A percentile compares a stretch with the other conserved stretches of the same genome.
Evolutionary conservation across 2,888 invertebrate genomes (phyloP).

Genomic region (Polylopha cassiicola): DNA sequence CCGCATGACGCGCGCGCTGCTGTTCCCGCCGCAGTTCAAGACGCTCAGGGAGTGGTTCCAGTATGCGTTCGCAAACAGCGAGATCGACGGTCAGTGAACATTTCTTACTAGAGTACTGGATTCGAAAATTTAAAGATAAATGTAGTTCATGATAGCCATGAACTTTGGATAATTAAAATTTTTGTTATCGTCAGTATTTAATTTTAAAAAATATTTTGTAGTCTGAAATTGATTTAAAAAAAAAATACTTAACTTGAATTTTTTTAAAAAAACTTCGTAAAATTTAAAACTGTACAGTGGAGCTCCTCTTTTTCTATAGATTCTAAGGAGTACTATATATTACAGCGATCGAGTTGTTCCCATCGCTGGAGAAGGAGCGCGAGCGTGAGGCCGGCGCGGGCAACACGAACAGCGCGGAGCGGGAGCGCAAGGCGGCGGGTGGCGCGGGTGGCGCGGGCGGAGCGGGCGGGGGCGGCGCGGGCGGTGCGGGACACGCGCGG

Average conservation of each 20-base stretch:
- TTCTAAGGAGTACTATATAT: neutral
- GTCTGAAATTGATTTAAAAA: too few relatives aligned
- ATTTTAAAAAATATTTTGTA: too few relatives aligned
- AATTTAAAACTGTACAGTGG: too few relatives aligned
- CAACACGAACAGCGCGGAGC: slow-evolving; percentile 67
- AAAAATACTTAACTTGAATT: too few relatives aligned
- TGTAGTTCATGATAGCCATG: too few relatives aligned
- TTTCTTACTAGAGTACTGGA: too few relatives aligned
- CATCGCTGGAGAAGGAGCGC: slow-evolving; percentile 88
- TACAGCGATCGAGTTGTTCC: slow-evolving; percentile 92
- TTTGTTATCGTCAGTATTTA: too few relatives aligned
- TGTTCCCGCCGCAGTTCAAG: slow-evolving; percentile 97
- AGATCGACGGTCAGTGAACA: slow-evolving; percentile 86
- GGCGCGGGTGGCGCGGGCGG: slow-evolving; percentile 70
- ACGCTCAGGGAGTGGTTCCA: slow-evolving; percentile 97
- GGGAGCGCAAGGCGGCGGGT: slow-evolving; percentile 28
- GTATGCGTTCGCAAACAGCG: slow-evolving; percentile 96
- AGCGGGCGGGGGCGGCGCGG: slow-evolving; percentile 75
- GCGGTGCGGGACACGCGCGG: slow-evolving; percentile 80
- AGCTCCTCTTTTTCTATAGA: neutral
- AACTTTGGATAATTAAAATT: too few relatives aligned
- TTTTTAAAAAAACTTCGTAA: too few relatives aligned
- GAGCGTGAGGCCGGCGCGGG: slow-evolving; percentile 42
- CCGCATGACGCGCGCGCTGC: slow-evolving; percentile 91
- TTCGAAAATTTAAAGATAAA: too few relatives aligned